phyloP scores from a whole-genome alignment of 2,888 invertebrate species.

The Conomelus anceps region DNA sequence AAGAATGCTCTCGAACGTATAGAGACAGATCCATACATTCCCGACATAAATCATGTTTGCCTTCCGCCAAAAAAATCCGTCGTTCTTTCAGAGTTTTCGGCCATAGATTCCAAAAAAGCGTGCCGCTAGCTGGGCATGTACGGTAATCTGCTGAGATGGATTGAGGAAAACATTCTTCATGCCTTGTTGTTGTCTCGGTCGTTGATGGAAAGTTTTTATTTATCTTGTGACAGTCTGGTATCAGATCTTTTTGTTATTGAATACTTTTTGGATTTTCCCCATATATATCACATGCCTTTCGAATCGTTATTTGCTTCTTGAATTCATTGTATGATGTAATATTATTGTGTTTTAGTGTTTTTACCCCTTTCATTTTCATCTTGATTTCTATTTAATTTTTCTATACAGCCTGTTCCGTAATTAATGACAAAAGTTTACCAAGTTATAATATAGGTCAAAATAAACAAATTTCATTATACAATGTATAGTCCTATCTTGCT shows the following conservation, averaged over 20 bases:
- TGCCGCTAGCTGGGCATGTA: neutral
- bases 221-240: neutral
- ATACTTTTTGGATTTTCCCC: neutral
- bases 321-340: neutral
- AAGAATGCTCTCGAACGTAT: neutral
- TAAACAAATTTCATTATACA: too few species aligned
- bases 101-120: neutral
- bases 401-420: too few species aligned
- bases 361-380: neutral
- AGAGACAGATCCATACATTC: neutral
- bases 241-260: neutral
- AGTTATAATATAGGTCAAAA: too few species aligned
- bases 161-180: neutral
- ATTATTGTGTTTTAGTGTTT: neutral
- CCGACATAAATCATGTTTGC: neutral
- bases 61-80: neutral
- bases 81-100: neutral
- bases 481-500: too few species aligned
- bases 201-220: neutral
- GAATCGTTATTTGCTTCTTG: neutral
- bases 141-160: neutral
- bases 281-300: neutral
- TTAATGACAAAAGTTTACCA: too few species aligned
- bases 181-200: neutral
- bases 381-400: neutral